A percentile compares a stretch with the other conserved stretches of the same genome.
Evolutionary conservation across 2,888 invertebrate species (phyloP).

Genomic region (Drosophila basisetae): DNA sequence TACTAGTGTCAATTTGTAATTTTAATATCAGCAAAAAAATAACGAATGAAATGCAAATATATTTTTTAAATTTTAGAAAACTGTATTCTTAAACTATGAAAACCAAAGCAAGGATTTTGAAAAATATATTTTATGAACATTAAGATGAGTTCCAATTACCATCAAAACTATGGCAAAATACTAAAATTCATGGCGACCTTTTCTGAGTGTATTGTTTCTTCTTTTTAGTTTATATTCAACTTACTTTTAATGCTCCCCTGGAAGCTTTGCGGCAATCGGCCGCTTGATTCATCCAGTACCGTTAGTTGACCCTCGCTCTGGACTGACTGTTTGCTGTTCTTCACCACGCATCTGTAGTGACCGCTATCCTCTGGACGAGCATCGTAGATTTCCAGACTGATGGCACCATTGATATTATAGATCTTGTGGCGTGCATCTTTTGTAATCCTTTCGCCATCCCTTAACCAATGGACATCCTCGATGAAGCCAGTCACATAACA

Average conservation of each 20-base stretch:
- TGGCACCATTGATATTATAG: constrained; percentile 87
- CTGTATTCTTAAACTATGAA: too few species aligned
- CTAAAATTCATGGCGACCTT: not conserved
- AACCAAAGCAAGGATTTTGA: too few species aligned
- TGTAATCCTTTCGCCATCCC: constrained; percentile 87
- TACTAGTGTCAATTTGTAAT: too few species aligned
- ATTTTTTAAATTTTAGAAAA: too few species aligned
- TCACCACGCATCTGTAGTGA: constrained; percentile 91
- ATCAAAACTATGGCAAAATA: too few species aligned
- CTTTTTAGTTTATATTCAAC: not conserved
- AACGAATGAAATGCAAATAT: too few species aligned
- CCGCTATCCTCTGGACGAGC: constrained; percentile 90
- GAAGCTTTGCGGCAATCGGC: constrained; percentile 77
- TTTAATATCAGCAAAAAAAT: too few species aligned
- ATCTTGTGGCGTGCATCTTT: constrained; percentile 86
- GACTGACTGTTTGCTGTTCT: constrained; percentile 90
- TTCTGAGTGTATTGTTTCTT: not conserved
- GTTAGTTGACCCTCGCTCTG: constrained; percentile 89
- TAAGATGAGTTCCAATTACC: too few species aligned
- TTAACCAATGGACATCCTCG: constrained; percentile 90
- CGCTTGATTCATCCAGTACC: constrained; percentile 86
- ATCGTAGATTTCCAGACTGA: constrained; percentile 91
- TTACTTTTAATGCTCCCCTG: constrained; percentile 81
- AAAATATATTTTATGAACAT: too few species aligned
- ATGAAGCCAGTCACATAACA: constrained; percentile 91